Conservation (phyloP, 2,888 invertebrate species). For the Conistra vaccinii region DNA sequence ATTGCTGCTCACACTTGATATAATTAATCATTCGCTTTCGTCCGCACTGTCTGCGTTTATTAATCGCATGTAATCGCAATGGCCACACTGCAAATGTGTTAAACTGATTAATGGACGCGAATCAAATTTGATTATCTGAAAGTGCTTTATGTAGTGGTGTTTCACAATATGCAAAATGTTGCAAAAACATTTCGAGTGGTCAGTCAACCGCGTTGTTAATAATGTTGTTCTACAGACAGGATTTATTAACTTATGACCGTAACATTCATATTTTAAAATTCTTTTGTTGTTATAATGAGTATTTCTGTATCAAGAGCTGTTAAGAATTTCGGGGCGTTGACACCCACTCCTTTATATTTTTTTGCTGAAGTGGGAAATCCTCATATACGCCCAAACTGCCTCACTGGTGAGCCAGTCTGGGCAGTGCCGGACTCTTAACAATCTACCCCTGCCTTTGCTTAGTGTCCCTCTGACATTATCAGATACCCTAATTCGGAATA, state of each 20-base stretch:
- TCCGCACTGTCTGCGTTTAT: conserved; percentile 78
- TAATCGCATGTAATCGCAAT: conserved; percentile 83
- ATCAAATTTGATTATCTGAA: conserved; percentile 86
- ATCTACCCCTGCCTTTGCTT: too few species aligned
- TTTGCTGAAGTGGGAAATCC: too few species aligned
- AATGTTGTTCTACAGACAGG: conserved; percentile 77
- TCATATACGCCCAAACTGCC: too few species aligned
- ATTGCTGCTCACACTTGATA: conserved; percentile 74
- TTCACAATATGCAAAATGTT: conserved; percentile 67
- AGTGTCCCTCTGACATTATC: too few species aligned
- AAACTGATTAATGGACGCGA: conserved; percentile 87
- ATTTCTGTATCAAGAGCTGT: conserved; percentile 36
- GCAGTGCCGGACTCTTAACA: too few species aligned
- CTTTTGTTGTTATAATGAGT: conserved; percentile 64
- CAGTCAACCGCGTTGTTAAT: conserved; percentile 73
- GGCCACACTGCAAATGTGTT: conserved; percentile 83
- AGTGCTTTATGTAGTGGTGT: conserved; percentile 72
- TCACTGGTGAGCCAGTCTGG: too few species aligned
- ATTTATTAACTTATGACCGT: conserved; percentile 81
- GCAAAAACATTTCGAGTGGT: conserved; percentile 70
- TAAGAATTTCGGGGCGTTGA: conserved; percentile 10
- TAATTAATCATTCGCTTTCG: conserved; percentile 85
- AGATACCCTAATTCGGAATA: too few species aligned
- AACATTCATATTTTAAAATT: conserved; percentile 67
- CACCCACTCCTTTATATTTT: neutral